Percentiles rank a stretch among this genome's conserved stretches.
These are phyloP conservation scores for Synanthedon myopaeformis DNA, from an alignment of 2,888 invertebrate species.

Conservation along the genomic window DNA sequence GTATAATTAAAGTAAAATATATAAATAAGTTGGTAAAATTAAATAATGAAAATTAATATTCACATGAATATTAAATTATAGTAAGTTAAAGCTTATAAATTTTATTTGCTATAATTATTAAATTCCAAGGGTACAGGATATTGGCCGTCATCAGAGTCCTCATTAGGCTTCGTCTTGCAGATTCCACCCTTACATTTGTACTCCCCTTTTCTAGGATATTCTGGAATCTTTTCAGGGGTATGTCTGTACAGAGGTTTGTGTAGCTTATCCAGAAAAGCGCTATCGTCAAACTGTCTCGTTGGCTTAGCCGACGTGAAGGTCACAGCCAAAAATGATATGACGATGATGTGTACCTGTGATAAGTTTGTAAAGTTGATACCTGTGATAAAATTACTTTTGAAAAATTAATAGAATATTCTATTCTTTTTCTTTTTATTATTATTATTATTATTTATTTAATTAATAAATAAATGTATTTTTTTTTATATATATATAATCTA, in stretches of 20 bases:
- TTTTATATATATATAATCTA: too few species aligned
- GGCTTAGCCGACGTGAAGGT: conserved; percentile 5
- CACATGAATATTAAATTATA: too few species aligned
- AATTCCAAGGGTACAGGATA: conserved; percentile 19
- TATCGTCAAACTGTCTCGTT: conserved; percentile 15
- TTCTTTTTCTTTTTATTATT: too few species aligned
- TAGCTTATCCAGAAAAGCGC: conserved; percentile 27
- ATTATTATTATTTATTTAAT: too few species aligned
- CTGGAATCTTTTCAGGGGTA: conserved; percentile 17
- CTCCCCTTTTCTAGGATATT: conserved; percentile 36
- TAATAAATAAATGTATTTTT: too few species aligned
- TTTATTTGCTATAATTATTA: conserved; percentile 1
- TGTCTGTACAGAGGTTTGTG: conserved; percentile 26
- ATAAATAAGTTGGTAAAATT: too few species aligned
- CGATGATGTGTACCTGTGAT: not conserved
- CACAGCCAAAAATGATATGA: not conserved
- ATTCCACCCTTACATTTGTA: conserved; percentile 22
- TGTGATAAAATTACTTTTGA: too few species aligned
- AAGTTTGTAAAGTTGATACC: too few species aligned
- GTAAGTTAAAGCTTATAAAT: too few species aligned
- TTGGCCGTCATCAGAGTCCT: conserved; percentile 26
- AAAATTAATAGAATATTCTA: too few species aligned
- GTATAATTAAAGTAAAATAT: too few species aligned
- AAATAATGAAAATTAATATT: too few species aligned
- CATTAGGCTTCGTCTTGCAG: conserved; percentile 16